Evolutionary conservation across 53 echinoderm and acorn worm species (phyloP).

Genomic region (Crossaster papposus): DNA sequence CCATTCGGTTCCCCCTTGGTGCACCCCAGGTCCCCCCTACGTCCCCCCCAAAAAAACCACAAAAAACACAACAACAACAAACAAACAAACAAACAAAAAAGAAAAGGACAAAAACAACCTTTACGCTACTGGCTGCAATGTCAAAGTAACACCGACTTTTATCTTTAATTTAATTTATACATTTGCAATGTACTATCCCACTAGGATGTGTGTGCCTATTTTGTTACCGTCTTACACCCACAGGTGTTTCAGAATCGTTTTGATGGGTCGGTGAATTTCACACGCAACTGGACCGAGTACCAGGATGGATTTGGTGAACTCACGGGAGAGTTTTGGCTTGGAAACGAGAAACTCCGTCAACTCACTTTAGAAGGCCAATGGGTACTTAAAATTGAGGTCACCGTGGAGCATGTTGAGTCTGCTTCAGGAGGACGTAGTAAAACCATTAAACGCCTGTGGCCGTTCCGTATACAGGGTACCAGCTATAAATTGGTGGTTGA

Average conservation of each 20-base stretch:
- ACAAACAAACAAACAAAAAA: too few relatives aligned
- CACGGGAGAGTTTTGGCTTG: constrained; percentile 34
- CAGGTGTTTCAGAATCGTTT: constrained; percentile 43
- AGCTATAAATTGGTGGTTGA: not conserved
- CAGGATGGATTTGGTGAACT: constrained; percentile 36
- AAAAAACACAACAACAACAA: too few relatives aligned
- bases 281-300: constrained; percentile 35
- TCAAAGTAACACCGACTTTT: too few relatives aligned
- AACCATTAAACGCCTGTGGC: not conserved
- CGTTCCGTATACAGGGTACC: not conserved
- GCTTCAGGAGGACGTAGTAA: too few relatives aligned
- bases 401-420: not conserved
- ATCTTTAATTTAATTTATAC: too few relatives aligned
- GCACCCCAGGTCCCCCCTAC: too few relatives aligned
- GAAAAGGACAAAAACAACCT: too few relatives aligned
- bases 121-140: too few relatives aligned
- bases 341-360: constrained; percentile 14
- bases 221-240: not conserved
- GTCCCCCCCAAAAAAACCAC: too few relatives aligned
- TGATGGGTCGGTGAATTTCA: constrained; percentile 52
- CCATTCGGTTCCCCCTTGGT: too few relatives aligned
- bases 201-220: too few relatives aligned
- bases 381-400: not conserved
- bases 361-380: not conserved
- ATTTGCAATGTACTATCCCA: too few relatives aligned